Conservation (phyloP, 2,888 invertebrate genomes). For the Limnephilus marmoratus region DNA sequence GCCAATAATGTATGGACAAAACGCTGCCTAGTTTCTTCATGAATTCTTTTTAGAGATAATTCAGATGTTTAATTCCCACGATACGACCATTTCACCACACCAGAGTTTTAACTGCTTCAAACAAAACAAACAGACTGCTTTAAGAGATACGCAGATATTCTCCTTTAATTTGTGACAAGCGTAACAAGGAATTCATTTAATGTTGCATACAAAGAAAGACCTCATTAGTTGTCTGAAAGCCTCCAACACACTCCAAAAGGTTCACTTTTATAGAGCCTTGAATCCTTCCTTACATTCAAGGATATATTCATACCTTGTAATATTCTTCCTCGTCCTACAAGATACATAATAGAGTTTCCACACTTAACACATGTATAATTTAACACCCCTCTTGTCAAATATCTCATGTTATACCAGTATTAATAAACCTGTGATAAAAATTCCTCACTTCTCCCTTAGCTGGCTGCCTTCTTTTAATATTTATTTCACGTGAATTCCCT, state of each 20-base stretch:
- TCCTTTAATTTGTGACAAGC: too few relatives aligned
- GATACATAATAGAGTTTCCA: neutral
- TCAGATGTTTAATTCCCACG: too few relatives aligned
- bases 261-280: neutral
- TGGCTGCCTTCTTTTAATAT: neutral
- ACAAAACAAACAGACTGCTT: neutral
- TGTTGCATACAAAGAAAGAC: neutral
- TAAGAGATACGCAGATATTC: too few relatives aligned
- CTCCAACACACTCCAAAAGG: neutral
- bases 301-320: neutral
- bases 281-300: neutral
- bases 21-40: too few relatives aligned
- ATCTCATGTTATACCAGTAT: neutral
- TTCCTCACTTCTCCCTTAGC: neutral
- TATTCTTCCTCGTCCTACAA: neutral
- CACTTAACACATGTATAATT: neutral
- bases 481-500: neutral
- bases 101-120: neutral
- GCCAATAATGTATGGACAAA: too few relatives aligned
- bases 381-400: neutral
- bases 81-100: neutral
- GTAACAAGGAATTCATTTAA: neutral
- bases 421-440: constrained; percentile 9
- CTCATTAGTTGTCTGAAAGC: neutral
- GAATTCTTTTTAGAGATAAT: too few relatives aligned